Conservation (phyloP, 2,888 invertebrate species). For the Sialis lutaria region DNA sequence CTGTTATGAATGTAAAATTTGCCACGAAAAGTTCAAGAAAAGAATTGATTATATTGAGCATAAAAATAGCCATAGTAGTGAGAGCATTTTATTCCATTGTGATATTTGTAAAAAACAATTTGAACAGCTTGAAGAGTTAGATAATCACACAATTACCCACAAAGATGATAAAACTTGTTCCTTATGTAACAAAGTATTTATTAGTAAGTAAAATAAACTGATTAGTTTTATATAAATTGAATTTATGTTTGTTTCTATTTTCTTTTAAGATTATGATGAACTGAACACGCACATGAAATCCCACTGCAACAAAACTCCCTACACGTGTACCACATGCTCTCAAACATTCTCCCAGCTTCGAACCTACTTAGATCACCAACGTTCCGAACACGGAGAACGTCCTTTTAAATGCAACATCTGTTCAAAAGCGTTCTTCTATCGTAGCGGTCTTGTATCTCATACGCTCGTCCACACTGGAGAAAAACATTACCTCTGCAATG, state of each 20-base stretch:
- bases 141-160: constrained; percentile 12
- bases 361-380: constrained; percentile 8
- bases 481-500: constrained; percentile 15
- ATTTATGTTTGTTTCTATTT: too few relatives aligned
- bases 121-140: constrained; percentile 12
- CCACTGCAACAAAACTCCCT: too few relatives aligned
- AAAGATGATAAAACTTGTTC: constrained; percentile 13
- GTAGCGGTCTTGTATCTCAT: constrained; percentile 18
- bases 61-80: constrained; percentile 12
- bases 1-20: constrained; percentile 13
- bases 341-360: too few relatives aligned
- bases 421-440: constrained; percentile 17
- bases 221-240: too few relatives aligned
- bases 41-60: constrained; percentile 15
- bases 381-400: constrained; percentile 14
- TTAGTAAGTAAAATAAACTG: too few relatives aligned
- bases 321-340: too few relatives aligned
- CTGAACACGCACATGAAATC: too few relatives aligned
- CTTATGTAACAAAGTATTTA: too few relatives aligned
- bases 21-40: constrained; percentile 14
- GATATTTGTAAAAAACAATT: constrained; percentile 13
- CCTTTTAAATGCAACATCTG: constrained; percentile 18
- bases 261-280: too few relatives aligned
- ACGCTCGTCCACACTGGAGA: constrained; percentile 18
- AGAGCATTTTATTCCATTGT: constrained; percentile 7